phyloP scores from a whole-genome alignment of 2,888 invertebrate genomes.

The Calliopum simillimum region DNA sequence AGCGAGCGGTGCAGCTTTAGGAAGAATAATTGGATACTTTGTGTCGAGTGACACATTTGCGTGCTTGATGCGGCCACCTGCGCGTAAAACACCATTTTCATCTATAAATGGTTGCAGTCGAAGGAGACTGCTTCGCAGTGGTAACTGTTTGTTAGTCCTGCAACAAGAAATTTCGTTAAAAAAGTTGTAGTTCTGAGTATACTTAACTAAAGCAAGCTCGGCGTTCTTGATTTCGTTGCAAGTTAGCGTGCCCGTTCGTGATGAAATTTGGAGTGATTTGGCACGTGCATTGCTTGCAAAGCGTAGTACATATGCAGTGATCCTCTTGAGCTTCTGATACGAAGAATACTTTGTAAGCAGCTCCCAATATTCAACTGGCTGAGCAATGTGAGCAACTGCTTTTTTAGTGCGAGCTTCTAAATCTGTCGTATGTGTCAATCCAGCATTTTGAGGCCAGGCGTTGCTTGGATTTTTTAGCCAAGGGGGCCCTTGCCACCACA shows the following conservation, averaged over 20 bases:
- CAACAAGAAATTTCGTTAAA: slow-evolving; percentile 17
- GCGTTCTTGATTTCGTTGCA: slow-evolving; percentile 5
- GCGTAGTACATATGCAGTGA: not conserved
- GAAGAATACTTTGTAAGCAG: slow-evolving; percentile 13
- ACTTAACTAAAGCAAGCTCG: not conserved
- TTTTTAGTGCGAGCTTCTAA: not conserved
- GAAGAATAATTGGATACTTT: too few relatives aligned
- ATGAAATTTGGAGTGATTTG: not conserved
- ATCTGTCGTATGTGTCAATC: slow-evolving; percentile 4
- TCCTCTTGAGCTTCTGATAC: not conserved
- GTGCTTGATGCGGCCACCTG: not conserved
- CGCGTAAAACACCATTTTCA: not conserved
- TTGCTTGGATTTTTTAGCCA: not conserved
- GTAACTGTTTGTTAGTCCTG: slow-evolving; percentile 11
- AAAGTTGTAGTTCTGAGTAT: slow-evolving; percentile 1
- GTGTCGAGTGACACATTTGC: too few relatives aligned
- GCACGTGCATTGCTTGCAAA: not conserved
- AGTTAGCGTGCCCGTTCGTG: not conserved
- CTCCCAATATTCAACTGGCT: slow-evolving; percentile 7
- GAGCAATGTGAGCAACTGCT: not conserved
- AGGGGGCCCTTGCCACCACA: slow-evolving; percentile 19
- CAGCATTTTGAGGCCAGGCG: slow-evolving; percentile 6
- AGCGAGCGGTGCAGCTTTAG: too few relatives aligned
- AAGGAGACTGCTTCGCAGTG: slow-evolving; percentile 7
- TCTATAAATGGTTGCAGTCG: slow-evolving; percentile 21